These are phyloP conservation scores for Rhinolophus sinicus DNA, from an alignment of 2,113 vertebrate species.

Conservation along the genomic window DNA sequence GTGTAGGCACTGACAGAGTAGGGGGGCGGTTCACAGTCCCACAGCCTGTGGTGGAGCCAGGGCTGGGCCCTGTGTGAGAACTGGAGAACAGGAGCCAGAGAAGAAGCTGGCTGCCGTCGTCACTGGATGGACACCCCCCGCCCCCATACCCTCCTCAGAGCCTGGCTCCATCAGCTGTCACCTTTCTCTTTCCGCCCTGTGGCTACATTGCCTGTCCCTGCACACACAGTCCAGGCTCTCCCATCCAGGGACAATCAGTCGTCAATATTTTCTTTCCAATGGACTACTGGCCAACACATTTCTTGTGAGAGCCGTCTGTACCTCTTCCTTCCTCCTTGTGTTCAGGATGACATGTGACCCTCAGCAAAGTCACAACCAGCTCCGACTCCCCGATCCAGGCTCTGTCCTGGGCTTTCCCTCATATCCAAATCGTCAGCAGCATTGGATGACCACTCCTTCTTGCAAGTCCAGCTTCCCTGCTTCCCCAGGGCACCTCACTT, in stretches of 20 bases:
- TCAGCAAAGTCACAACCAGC: not conserved
- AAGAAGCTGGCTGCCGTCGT: not conserved
- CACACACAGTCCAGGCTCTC: not conserved
- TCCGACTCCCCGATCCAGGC: not conserved
- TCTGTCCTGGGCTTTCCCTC: not conserved
- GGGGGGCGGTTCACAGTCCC: no score
- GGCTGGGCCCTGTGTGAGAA: no score
- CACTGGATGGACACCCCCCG: no score
- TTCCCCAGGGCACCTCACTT: no score
- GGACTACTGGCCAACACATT: not conserved
- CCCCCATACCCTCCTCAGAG: not conserved
- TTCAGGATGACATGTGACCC: not conserved
- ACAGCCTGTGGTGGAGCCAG: no score
- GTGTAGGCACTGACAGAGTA: no score
- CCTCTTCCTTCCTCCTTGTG: not conserved
- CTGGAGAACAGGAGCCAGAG: not conserved
- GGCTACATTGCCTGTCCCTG: accelerated
- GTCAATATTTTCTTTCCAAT: not conserved
- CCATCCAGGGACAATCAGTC: not conserved
- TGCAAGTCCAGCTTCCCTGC: not conserved
- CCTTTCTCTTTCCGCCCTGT: not conserved
- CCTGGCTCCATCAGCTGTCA: not conserved
- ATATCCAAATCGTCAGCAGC: not conserved
- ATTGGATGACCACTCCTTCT: not conserved
- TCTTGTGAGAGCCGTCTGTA: accelerated